Evolutionary conservation across 1,140 invertebrate species (phyloP).

Genomic region (Listronotus oregonensis): DNA sequence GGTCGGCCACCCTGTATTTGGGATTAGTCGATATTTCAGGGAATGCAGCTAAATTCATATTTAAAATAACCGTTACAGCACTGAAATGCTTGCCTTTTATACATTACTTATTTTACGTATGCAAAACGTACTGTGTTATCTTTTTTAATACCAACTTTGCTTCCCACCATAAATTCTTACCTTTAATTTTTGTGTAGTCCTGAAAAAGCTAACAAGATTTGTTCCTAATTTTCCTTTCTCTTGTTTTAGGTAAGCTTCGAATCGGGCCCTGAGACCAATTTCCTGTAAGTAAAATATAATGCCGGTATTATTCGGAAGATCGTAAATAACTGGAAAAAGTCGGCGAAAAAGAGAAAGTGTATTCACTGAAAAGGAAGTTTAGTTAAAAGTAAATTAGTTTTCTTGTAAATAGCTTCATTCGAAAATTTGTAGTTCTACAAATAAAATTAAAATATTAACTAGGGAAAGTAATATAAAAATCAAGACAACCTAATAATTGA

Average conservation of each 20-base stretch:
- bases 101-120: too few species aligned
- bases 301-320: slow-evolving; percentile 24
- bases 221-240: slow-evolving; percentile 35
- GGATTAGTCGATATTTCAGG: too few species aligned
- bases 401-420: not conserved
- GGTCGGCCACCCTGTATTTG: too few species aligned
- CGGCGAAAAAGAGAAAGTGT: slow-evolving; percentile 10
- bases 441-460: too few species aligned
- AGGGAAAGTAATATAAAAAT: too few species aligned
- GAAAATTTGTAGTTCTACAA: too few species aligned
- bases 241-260: slow-evolving; percentile 34
- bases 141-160: too few species aligned
- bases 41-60: too few species aligned
- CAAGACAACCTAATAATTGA: too few species aligned
- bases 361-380: slow-evolving; percentile 13
- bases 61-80: too few species aligned
- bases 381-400: slow-evolving; percentile 23
- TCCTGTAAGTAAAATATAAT: slow-evolving; percentile 34
- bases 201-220: slow-evolving; percentile 28
- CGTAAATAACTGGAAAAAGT: slow-evolving; percentile 27
- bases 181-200: not conserved
- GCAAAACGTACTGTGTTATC: too few species aligned
- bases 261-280: slow-evolving; percentile 27
- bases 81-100: too few species aligned
- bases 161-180: not conserved